Evolutionary conservation across 2,113 vertebrate genomes (phyloP), one percentile per base, ranked within the genome.

Genomic region (Hyla sarda): DNA sequence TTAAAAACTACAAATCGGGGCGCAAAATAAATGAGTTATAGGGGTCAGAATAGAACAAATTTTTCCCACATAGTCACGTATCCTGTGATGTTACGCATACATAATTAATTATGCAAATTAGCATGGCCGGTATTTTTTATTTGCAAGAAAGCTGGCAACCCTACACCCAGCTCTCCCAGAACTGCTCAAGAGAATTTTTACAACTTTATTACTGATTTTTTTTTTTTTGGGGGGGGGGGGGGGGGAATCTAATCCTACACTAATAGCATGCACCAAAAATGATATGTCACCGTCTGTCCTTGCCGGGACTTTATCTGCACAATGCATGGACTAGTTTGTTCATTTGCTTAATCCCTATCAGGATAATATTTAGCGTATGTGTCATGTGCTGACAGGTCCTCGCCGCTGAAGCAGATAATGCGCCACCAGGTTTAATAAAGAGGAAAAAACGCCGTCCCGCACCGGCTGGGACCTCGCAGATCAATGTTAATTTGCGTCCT

Each of bases 401-500:
- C 9, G 28, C 50, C 41, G 82, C 34, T 9, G 23, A 21, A 13
- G 73, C 52, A 76, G 54, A 84, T 76, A 62, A 84, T 65, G 34
- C 37, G 69, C 83, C n/a, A 65, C 41, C 45, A 62, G 37, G 71
- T 48, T 37, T 84, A 84, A 75, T 75, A 75, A 28, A 60, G 82
- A 75, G 82, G 28, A 48, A 69, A 19, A 41, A 25, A 30, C 45
- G 82, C 50, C 32, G 6, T 11, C 25, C 72, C 11, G 37, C 41
- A 13, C 23, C 37, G 21, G 54, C 54, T 23, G 52, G 76, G 56
- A 65, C 54, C 41, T 8, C 69, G 2, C n/a, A 28, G 83, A 76
- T 84, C 83, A 60, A 76, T 76, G 56, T 58, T 84, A 76, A 84
- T 84, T 74, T 62, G 52, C 41, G 54, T 58, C 72, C 32, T 84